A percentile compares a stretch with the other conserved stretches of the same genome.
These are phyloP conservation scores for Parotocinclus haroldoi DNA, from an alignment of 2,797 vertebrate genomes.

Conservation along the genomic window DNA sequence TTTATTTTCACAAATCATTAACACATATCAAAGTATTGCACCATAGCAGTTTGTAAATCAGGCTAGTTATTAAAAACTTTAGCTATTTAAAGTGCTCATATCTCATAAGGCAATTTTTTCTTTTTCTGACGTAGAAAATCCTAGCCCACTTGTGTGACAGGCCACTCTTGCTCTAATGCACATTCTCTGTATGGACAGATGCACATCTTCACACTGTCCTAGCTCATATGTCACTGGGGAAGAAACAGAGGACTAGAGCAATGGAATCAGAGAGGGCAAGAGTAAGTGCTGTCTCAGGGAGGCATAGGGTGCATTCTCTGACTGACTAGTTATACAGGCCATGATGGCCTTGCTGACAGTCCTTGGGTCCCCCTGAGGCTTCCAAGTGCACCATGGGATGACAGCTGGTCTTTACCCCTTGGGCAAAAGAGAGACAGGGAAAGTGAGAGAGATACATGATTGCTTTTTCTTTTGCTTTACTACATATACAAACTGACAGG, in stretches of 20 bases:
- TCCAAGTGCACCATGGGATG: slow-evolving; percentile 38
- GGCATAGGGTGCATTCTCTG: slow-evolving; percentile 30
- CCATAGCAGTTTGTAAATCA: too few relatives aligned
- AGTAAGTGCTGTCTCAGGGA: slow-evolving; percentile 26
- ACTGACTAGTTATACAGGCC: slow-evolving; percentile 34
- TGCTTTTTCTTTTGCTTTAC: slow-evolving; percentile 24
- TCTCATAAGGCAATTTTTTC: background rate
- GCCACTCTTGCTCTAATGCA: slow-evolving; percentile 37
- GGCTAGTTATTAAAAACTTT: too few relatives aligned
- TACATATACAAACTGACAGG: slow-evolving; percentile 39
- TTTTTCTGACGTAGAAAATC: slow-evolving; percentile 21
- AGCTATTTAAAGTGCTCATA: too few relatives aligned
- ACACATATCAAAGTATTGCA: too few relatives aligned
- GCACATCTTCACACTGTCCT: slow-evolving; percentile 53
- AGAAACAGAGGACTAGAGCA: slow-evolving; percentile 12
- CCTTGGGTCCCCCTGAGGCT: slow-evolving; percentile 40
- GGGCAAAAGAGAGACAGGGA: slow-evolving; percentile 24
- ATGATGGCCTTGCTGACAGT: slow-evolving; percentile 35
- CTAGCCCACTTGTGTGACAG: slow-evolving; percentile 15
- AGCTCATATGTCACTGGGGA: slow-evolving; percentile 48
- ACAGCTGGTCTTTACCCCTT: slow-evolving; percentile 44
- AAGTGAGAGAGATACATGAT: slow-evolving; percentile 20
- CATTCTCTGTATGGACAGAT: slow-evolving; percentile 54
- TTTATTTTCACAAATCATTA: too few relatives aligned
- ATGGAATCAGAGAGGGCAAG: slow-evolving; percentile 9